A percentile compares a stretch with the other conserved stretches of the same genome.
Conservation (phyloP, 2,113 vertebrate genomes). For the Epinephelus moara region DNA sequence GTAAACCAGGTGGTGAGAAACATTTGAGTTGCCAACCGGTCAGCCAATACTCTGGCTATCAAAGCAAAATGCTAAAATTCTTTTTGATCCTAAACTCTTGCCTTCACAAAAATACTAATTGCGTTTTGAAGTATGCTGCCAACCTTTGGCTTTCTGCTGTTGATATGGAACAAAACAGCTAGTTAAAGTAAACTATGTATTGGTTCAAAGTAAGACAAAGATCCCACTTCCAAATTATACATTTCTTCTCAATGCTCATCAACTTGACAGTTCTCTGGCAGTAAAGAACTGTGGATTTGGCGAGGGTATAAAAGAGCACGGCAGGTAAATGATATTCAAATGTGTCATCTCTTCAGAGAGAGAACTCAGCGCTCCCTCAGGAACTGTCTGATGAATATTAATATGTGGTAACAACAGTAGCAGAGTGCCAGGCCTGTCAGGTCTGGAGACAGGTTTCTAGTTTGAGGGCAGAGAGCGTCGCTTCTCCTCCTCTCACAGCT, state of each 20-base stretch:
- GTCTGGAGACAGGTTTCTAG: conserved; percentile 62
- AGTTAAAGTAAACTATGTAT: background rate
- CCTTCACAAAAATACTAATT: background rate
- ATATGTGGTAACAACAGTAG: conserved; percentile 72
- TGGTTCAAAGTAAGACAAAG: background rate
- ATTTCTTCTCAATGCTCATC: conserved; percentile 32
- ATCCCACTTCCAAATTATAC: conserved; percentile 30
- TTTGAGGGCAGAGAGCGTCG: conserved; percentile 70
- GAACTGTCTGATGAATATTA: conserved; percentile 80
- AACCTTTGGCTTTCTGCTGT: background rate
- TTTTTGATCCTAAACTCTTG: background rate
- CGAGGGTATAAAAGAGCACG: conserved; percentile 54
- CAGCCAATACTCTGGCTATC: background rate
- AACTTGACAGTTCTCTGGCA: conserved; percentile 54
- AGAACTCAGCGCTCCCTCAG: conserved; percentile 55
- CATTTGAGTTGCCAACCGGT: background rate
- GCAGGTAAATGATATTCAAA: conserved; percentile 78
- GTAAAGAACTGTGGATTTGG: conserved; percentile 39
- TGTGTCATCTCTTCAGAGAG: conserved; percentile 71
- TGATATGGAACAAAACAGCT: background rate
- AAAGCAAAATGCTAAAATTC: background rate
- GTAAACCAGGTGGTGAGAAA: background rate
- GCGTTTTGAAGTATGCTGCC: background rate
- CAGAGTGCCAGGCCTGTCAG: conserved; percentile 71
- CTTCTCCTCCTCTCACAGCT: conserved; percentile 64